A percentile compares a stretch with the other conserved stretches of the same genome.
Conservation (phyloP, 2,113 vertebrate species). For the Ovis canadensis region DNA sequence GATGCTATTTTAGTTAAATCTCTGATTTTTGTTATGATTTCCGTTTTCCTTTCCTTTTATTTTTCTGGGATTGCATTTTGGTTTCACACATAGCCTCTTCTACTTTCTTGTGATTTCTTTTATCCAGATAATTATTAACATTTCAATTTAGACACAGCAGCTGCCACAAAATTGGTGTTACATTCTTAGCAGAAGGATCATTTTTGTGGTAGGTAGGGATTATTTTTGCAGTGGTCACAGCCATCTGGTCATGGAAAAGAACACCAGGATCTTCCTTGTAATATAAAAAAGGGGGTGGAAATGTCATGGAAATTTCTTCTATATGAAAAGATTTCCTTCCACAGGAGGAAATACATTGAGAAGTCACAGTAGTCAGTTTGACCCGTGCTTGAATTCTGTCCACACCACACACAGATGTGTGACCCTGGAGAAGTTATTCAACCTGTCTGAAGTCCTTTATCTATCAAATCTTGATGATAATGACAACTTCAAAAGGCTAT, state of each 20-base stretch:
- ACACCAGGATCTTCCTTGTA: neutral
- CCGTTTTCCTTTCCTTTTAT: neutral
- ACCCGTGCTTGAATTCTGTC: neutral
- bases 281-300: neutral
- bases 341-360: neutral
- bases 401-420: neutral
- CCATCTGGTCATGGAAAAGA: neutral
- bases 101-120: neutral
- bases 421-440: neutral
- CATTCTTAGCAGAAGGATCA: neutral
- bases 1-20: slow-evolving; percentile 44
- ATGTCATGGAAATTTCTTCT: neutral
- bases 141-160: neutral
- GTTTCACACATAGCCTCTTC: neutral
- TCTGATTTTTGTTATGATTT: neutral
- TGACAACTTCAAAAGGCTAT: neutral
- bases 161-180: no score
- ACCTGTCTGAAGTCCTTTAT: neutral
- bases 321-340: neutral
- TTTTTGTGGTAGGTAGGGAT: neutral
- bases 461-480: neutral
- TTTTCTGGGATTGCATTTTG: neutral
- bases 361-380: neutral
- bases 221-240: neutral
- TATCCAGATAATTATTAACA: neutral